phyloP scores from a whole-genome alignment of 1,140 invertebrate species.

The Leucophenga varia region DNA sequence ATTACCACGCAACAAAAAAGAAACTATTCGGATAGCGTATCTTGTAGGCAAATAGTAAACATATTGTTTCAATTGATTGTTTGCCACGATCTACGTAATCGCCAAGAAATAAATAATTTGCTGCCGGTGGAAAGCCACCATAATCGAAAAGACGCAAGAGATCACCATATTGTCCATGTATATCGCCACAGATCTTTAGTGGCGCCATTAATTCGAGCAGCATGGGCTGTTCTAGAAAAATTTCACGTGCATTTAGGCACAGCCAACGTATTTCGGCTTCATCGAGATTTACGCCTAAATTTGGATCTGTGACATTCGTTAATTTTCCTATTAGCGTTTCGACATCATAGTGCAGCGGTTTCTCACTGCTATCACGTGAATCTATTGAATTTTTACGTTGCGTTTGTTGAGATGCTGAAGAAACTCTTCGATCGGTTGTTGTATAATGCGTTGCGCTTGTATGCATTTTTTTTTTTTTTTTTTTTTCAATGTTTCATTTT shows the following conservation, averaged over 20 bases:
- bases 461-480: too few species aligned
- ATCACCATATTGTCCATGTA: constrained; percentile 98
- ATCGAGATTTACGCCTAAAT: constrained; percentile 73
- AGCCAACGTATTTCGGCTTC: constrained; percentile 92
- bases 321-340: constrained; percentile 3
- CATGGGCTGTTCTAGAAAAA: constrained; percentile 96
- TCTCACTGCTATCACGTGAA: neutral
- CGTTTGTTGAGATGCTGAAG: neutral
- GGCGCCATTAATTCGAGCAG: constrained; percentile 94
- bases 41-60: constrained; percentile 93
- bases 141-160: constrained; percentile 95
- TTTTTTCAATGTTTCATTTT: too few species aligned
- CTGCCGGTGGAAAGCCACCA: constrained; percentile 96
- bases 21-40: constrained; percentile 87
- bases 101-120: constrained; percentile 95
- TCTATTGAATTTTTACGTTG: neutral
- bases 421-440: neutral
- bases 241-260: constrained; percentile 92
- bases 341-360: constrained; percentile 10
- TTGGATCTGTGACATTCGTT: neutral
- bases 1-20: constrained; percentile 77
- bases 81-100: constrained; percentile 85
- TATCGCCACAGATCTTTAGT: constrained; percentile 97
- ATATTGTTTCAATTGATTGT: constrained; percentile 86
- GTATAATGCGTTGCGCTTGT: too few species aligned